A percentile compares a stretch with the other conserved stretches of the same genome.
Evolutionary conservation across 23 tunicate genomes (phyloP).

Genomic region (Styela plicata): DNA sequence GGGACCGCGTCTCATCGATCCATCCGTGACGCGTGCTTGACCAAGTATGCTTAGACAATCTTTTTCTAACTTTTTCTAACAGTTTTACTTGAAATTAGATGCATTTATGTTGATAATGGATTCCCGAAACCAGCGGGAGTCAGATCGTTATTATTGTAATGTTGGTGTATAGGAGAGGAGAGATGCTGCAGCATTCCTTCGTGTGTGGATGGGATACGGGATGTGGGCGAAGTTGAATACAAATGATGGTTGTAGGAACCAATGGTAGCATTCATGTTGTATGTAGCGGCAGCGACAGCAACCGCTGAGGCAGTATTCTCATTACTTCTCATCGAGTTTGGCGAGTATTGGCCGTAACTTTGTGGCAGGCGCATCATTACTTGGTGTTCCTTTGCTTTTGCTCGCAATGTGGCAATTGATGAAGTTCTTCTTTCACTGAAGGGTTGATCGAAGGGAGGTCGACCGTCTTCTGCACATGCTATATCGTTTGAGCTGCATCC

Average conservation of each 20-base stretch:
- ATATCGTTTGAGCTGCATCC: background rate
- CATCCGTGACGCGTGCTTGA: too few relatives aligned
- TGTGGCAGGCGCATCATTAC: constrained; percentile 32
- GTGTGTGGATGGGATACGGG: constrained; percentile 14
- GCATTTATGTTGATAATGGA: constrained; percentile 8
- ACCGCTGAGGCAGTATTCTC: background rate
- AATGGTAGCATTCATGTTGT: constrained; percentile 12
- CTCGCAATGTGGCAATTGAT: constrained; percentile 29
- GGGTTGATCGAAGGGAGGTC: background rate
- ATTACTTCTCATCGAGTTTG: background rate
- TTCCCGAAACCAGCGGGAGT: constrained; percentile 18
- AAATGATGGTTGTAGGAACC: constrained; percentile 25
- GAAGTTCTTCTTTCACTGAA: constrained; percentile 20
- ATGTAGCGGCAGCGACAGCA: constrained; percentile 20
- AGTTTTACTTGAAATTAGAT: too few relatives aligned
- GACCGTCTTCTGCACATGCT: background rate
- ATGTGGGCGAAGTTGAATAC: constrained; percentile 6
- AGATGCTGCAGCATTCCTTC: constrained; percentile 28
- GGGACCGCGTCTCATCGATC: too few relatives aligned
- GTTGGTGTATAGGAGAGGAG: constrained; percentile 1
- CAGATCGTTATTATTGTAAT: constrained; percentile 7
- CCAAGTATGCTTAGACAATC: too few relatives aligned
- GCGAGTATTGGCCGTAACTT: constrained; percentile 6
- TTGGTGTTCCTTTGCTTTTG: constrained; percentile 28
- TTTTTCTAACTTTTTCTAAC: too few relatives aligned